Evolutionary conservation across 23 tunicate genomes (phyloP), one percentile per base, ranked within the genome.

Genomic region (Clavelina lepadiformis): DNA sequence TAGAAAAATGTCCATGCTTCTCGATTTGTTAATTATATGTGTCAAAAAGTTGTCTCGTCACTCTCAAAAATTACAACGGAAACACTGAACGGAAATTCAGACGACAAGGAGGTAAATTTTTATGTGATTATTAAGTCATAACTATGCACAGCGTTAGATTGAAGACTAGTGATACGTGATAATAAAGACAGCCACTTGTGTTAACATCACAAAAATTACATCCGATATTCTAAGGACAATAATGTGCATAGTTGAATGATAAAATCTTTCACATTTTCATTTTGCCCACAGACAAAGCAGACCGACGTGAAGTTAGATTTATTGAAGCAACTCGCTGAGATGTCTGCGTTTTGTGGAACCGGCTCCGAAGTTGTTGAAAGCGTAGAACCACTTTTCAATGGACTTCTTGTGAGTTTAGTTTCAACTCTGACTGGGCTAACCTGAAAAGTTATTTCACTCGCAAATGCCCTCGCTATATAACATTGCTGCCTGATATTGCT

Each of bases 1-100:
- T 41, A 78, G 84, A 61, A 71, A 62, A 89, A 89, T 63, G 97
- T 89, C 23, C 97, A 89, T 37, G 79, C 83, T n/a, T 33, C 89
- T 13, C 20, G 38, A 58, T 81, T 81, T 54, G 65, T 89, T 18
- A 75, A 81, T 24, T 89, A 46, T 33, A 58, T 81, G 31, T 81
- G 83, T 74, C 78, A 75, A 28, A 89, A 81, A 69, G 79, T 89
- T 25, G 44, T 89, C 24, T 72, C 81, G 0, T 6, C 47, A 3
- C 65, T 81, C 25, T 22, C 69, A 7, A 47, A 46, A 8, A 63
- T 69, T 5, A 46, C 73, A 5, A 29, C n/a, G 2, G 69, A 67
- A 46, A 68, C 61, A 15, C 36, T 45, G 33, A 47, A 66, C 34
- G 72, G 56, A 3, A 58, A 50, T 52, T 51, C 30, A 11, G 56